Evolutionary conservation across 2,113 vertebrate genomes (phyloP).

Genomic region (Pipa parva): DNA sequence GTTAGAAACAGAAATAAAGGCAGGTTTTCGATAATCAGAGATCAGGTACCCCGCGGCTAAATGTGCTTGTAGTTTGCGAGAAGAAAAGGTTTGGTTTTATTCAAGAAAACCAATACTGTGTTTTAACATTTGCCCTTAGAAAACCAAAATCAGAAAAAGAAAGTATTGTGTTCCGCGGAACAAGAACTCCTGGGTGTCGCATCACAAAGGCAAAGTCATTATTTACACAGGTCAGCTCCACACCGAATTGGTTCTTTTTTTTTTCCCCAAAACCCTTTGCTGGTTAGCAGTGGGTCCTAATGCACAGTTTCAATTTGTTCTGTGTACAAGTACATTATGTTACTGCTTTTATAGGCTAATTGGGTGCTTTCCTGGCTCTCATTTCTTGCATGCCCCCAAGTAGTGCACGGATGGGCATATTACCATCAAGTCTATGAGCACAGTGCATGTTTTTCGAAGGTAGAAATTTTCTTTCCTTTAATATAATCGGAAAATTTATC

Average conservation of each 20-base stretch:
- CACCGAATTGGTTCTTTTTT: not conserved
- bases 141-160: not conserved
- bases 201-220: constrained; percentile 11
- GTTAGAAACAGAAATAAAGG: constrained; percentile 71
- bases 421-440: too few species aligned
- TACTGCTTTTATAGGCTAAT: not conserved
- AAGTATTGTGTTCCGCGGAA: not conserved
- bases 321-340: not conserved
- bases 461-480: too few species aligned
- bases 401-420: too few species aligned
- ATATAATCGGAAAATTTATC: too few species aligned
- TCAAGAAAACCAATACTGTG: constrained; percentile 24
- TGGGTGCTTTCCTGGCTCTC: not conserved
- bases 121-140: constrained; percentile 30
- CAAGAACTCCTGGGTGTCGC: not conserved
- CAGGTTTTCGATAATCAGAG: constrained; percentile 60
- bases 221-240: constrained; percentile 3
- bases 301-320: constrained; percentile 4
- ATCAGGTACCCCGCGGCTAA: constrained; percentile 52
- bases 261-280: not conserved
- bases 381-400: not conserved
- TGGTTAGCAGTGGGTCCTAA: constrained; percentile 2
- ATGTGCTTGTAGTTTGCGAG: constrained; percentile 2
- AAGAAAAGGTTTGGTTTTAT: constrained; percentile 30
- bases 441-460: too few species aligned